These are phyloP conservation scores for Corydoras sp. DNA, from an alignment of 2,113 vertebrate genomes.

Conservation along the genomic window DNA sequence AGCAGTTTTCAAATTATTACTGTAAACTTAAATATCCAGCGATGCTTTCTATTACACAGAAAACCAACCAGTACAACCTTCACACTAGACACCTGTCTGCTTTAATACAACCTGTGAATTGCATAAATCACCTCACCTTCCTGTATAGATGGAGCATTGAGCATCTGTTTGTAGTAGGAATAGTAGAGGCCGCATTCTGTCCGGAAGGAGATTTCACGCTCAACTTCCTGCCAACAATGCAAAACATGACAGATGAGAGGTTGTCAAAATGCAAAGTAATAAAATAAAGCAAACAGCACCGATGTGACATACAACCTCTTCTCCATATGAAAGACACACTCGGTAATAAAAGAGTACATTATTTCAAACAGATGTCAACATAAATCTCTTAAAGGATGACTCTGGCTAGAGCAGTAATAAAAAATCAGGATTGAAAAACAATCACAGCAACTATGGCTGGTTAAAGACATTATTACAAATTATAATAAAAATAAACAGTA, in stretches of 20 bases:
- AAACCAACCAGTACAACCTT: neutral
- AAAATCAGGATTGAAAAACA: neutral
- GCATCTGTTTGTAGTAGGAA: conserved; percentile 97
- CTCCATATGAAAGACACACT: conserved; percentile 5
- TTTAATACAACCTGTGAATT: neutral
- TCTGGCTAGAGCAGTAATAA: conserved; percentile 1
- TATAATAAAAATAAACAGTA: no score
- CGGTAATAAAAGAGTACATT: neutral
- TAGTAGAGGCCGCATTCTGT: conserved; percentile 98
- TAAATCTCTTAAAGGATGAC: neutral
- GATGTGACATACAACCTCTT: neutral
- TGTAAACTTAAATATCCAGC: neutral
- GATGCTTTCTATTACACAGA: neutral
- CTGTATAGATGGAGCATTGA: conserved; percentile 81
- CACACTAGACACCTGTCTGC: neutral
- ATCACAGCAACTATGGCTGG: conserved; percentile 1
- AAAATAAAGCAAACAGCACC: conserved; percentile 20
- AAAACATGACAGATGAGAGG: conserved; percentile 23
- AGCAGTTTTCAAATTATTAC: neutral
- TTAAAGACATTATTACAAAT: neutral
- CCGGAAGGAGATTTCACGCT: conserved; percentile 96
- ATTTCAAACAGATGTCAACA: conserved; percentile 1
- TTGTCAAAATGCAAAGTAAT: neutral
- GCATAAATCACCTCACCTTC: conserved; percentile 71
- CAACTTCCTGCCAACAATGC: conserved; percentile 79